Conservation (phyloP, 2,888 invertebrate genomes). For the Platycheirus albimanus region DNA sequence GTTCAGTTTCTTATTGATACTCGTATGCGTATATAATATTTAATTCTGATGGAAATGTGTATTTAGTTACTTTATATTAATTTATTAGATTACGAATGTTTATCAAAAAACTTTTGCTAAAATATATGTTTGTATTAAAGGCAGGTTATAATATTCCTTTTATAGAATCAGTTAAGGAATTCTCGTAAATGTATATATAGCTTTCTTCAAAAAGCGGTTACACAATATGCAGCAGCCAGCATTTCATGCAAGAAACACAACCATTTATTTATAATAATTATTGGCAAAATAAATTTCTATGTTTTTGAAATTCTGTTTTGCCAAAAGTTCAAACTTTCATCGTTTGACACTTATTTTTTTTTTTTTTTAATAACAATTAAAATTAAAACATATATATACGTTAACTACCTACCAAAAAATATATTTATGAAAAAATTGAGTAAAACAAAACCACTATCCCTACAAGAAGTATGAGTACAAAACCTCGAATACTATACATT, state of each 20-base stretch:
- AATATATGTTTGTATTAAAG: slow-evolving; percentile 23
- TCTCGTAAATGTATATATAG: slow-evolving; percentile 44
- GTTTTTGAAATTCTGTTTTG: slow-evolving; percentile 58
- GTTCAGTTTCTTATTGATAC: not conserved
- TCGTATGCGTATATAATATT: not conserved
- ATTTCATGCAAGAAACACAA: slow-evolving; percentile 80
- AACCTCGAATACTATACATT: slow-evolving; percentile 22
- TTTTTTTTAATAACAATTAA: slow-evolving; percentile 29
- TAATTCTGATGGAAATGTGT: slow-evolving; percentile 13
- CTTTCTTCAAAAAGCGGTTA: slow-evolving; percentile 75
- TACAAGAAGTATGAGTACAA: slow-evolving; percentile 24
- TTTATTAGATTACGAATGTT: slow-evolving; percentile 34
- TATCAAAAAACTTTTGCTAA: slow-evolving; percentile 39
- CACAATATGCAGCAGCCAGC: slow-evolving; percentile 81
- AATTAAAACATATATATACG: slow-evolving; percentile 31
- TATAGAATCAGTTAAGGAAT: slow-evolving; percentile 39
- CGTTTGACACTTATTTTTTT: slow-evolving; percentile 20
- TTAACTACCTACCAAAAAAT: slow-evolving; percentile 57
- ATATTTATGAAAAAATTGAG: slow-evolving; percentile 25
- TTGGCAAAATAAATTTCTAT: slow-evolving; percentile 68
- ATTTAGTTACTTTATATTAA: slow-evolving; percentile 41
- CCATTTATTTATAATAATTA: slow-evolving; percentile 57
- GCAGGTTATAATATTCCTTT: slow-evolving; percentile 47
- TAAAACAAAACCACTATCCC: slow-evolving; percentile 53
- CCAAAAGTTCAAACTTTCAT: slow-evolving; percentile 48